Evolutionary conservation across 1,140 invertebrate genomes (phyloP), one percentile per base, ranked within the genome.

Genomic region (Calliphora vicina): DNA sequence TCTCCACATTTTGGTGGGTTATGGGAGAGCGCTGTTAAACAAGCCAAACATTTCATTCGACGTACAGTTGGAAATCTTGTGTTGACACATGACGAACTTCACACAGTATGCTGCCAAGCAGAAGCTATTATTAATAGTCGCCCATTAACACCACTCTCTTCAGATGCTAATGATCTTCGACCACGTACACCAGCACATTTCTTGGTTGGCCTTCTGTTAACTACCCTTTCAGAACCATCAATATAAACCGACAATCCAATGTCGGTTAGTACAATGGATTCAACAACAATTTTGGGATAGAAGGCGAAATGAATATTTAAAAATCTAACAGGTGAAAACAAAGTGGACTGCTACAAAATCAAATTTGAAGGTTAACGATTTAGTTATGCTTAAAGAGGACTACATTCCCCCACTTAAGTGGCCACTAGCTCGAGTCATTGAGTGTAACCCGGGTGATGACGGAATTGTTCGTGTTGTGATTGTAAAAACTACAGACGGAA

Each of bases 321-420:
- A 84, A 0, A 43, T 85, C 13, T 81, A 88, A 0, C 90, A 89
- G 74, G 78, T 85, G n/a, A 82, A 88, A 10, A 71, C 43, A 0
- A 91, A 91, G 82, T 91, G 90, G 90, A 80, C 80, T 12, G 73
- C 17, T 15, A 17, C 80, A 15, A 20, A 83, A 2, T 15, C 25
- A 2, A 82, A 84, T 23, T 80, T 91, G 1, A 73, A 86, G 73
- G 15, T 80, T 23, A 89, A 87, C 27, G 84, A 84, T 23, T 26
- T 91, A 13, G 91, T 91, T 2, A 13, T 91, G 1, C 50, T 91
- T 0, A 88, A 89, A 74, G 87, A 91, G 71, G 86, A 89, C 10
- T 87, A 89, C 73, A 6, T 83, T 20, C 87, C 87, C 4, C 87
- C 88, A 9, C 72, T 89, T 10, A 83, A 86, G 25, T 91, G 91